These are phyloP conservation scores for Triplophysa dalaica DNA, from an alignment of 2,113 vertebrate species.

Conservation along the genomic window DNA sequence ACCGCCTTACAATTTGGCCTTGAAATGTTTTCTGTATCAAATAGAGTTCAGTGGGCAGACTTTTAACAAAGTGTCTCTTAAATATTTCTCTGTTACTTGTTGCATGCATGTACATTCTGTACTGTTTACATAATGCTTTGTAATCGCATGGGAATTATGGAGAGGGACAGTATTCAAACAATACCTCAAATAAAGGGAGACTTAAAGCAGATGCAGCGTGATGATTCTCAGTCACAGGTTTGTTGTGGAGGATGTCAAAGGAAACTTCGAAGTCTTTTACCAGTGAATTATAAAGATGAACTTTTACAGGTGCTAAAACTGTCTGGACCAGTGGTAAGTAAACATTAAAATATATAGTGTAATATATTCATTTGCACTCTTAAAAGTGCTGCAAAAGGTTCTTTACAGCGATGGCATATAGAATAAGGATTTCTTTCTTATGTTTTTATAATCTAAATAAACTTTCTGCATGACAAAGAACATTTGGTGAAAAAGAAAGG, in stretches of 20 bases:
- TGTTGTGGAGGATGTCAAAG: constrained; percentile 58
- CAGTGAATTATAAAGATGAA: constrained; percentile 65
- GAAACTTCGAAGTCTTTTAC: constrained; percentile 50
- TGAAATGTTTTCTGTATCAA: no score
- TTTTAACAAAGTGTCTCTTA: background rate
- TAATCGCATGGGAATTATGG: background rate
- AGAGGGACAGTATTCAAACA: constrained; percentile 1
- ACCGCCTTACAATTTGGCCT: no score
- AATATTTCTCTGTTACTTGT: background rate
- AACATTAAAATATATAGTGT: no score
- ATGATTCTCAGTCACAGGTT: constrained; percentile 1
- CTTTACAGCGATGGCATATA: no score
- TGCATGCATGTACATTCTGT: background rate
- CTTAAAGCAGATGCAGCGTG: background rate
- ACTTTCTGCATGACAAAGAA: no score
- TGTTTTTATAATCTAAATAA: no score
- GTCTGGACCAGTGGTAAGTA: constrained; percentile 67
- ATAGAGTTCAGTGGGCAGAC: no score
- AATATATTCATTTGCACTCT: no score
- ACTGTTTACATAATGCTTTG: background rate
- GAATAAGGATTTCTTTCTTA: no score
- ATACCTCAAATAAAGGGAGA: constrained; percentile 25
- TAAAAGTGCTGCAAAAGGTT: no score
- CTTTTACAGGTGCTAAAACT: constrained; percentile 62
- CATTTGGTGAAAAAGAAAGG: no score